Conservation (phyloP, 2,113 vertebrate genomes). For the Penelope pileata region DNA sequence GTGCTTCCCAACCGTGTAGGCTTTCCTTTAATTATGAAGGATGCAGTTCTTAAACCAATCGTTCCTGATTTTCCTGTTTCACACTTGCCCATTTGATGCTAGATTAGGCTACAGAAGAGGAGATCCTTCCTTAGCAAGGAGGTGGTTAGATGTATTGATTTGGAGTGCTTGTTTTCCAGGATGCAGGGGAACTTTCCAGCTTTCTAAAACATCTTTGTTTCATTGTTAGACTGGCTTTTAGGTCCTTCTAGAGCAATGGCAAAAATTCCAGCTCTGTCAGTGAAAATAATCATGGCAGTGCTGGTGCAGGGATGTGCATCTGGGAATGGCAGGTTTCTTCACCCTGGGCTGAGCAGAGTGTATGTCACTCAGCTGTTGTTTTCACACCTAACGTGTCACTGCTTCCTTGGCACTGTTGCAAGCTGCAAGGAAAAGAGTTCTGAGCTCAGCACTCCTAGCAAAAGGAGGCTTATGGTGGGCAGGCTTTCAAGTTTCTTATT, state of each 20-base stretch:
- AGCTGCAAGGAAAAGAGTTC: neutral
- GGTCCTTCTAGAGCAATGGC: neutral
- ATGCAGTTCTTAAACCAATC: conserved; percentile 13
- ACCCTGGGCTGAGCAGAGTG: neutral
- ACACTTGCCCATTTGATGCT: neutral
- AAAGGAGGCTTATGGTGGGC: neutral
- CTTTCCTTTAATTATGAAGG: conserved; percentile 49
- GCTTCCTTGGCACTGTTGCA: neutral
- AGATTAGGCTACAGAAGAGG: neutral
- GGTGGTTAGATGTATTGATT: neutral
- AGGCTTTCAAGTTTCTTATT: neutral
- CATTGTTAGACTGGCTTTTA: neutral
- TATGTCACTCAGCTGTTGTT: neutral
- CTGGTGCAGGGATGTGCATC: neutral
- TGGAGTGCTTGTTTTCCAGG: neutral
- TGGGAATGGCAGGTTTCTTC: neutral
- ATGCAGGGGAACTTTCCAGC: neutral
- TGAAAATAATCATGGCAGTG: neutral
- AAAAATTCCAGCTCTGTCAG: accelerated
- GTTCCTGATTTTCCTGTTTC: conserved; percentile 69
- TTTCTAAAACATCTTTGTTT: neutral
- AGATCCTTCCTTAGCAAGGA: neutral
- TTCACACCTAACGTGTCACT: neutral
- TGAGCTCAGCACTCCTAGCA: neutral
- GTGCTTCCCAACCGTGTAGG: conserved; percentile 10